Conservation (phyloP, 2,888 invertebrate species). For the Drosophila siamana region DNA sequence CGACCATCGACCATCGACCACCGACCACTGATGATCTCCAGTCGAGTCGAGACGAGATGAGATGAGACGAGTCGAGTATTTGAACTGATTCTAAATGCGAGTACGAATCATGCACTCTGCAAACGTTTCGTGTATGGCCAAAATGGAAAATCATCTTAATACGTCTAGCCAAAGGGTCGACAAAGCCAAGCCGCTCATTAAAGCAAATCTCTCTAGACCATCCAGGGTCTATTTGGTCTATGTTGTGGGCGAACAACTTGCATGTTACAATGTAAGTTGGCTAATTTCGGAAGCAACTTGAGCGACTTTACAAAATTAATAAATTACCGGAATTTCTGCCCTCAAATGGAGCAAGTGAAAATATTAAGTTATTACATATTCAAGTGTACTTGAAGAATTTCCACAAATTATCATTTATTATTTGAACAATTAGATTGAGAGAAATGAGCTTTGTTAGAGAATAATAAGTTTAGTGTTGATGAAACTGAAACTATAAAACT, state of each 20-base stretch:
- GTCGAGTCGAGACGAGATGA: neutral
- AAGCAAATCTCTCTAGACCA: slow-evolving; percentile 2
- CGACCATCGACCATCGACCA: neutral
- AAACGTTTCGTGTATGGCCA: slow-evolving; percentile 13
- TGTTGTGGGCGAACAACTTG: neutral
- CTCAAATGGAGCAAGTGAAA: neutral
- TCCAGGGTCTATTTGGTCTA: neutral
- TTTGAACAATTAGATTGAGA: neutral
- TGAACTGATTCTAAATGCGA: slow-evolving; percentile 20
- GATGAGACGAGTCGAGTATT: neutral
- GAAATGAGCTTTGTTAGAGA: no score
- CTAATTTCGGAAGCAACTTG: neutral
- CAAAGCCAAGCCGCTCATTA: slow-evolving; percentile 10
- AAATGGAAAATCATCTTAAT: slow-evolving; percentile 38
- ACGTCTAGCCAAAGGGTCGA: slow-evolving; percentile 4
- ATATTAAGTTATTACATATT: neutral
- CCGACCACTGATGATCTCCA: slow-evolving; percentile 10
- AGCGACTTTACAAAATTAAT: neutral
- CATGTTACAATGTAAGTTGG: neutral
- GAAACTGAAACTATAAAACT: no score
- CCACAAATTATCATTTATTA: neutral
- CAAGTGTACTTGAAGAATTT: neutral
- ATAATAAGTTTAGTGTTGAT: no score
- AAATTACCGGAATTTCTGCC: neutral
- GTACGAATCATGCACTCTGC: slow-evolving; percentile 1